These are phyloP conservation scores for Halcyon malimbica DNA, from an alignment of 2,113 vertebrate genomes.

Conservation along the genomic window DNA sequence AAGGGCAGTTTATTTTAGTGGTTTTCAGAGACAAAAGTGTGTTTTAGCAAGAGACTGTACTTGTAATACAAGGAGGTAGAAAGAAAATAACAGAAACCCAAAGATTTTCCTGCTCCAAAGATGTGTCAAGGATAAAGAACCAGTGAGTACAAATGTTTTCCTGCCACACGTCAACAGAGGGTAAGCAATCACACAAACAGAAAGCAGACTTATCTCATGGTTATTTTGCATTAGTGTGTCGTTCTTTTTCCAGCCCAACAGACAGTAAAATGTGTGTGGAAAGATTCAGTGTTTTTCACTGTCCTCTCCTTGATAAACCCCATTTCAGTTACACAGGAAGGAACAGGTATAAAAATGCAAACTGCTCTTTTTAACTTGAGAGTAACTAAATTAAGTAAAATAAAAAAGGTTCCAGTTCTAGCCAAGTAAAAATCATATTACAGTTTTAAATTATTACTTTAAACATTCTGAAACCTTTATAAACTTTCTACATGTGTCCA, in stretches of 20 bases:
- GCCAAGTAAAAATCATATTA: neutral
- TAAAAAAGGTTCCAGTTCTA: neutral
- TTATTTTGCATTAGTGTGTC: neutral
- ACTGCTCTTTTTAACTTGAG: neutral
- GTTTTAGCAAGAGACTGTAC: neutral
- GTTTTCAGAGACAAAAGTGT: neutral
- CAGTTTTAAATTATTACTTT: neutral
- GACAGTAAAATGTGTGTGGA: neutral
- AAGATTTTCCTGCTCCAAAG: neutral
- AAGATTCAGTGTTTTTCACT: neutral
- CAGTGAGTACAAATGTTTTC: neutral
- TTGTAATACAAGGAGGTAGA: neutral
- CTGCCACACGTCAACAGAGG: neutral
- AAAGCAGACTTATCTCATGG: neutral
- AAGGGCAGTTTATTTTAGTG: neutral
- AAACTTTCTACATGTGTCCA: neutral
- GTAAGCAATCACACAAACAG: neutral
- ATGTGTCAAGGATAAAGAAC: neutral
- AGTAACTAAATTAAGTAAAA: neutral
- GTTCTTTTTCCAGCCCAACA: neutral
- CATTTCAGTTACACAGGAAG: neutral
- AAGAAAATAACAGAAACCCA: neutral
- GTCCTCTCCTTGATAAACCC: neutral
- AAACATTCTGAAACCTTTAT: neutral
- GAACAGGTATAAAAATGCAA: neutral